These are phyloP conservation scores for Leptinotarsa haldemani DNA, from an alignment of 2,888 invertebrate genomes.

Conservation along the genomic window DNA sequence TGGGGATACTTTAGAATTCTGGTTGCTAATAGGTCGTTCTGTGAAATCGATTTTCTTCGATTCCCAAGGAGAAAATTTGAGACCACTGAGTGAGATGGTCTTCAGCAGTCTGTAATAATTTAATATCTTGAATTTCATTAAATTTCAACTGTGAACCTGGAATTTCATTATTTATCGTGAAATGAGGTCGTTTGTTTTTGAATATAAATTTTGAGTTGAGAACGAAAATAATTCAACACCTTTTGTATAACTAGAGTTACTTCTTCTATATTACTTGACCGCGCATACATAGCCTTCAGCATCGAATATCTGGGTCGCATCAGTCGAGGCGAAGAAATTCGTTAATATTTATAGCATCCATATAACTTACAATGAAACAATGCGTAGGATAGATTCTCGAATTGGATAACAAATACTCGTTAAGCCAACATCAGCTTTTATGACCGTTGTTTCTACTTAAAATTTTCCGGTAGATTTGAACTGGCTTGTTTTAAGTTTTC, in stretches of 20 bases:
- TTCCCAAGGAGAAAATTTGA: no score
- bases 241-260: background rate
- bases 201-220: no score
- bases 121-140: no score
- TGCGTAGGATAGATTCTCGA: constrained; percentile 50
- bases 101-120: no score
- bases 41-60: no score
- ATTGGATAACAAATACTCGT: constrained; percentile 46
- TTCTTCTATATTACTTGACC: constrained; percentile 2
- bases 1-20: no score
- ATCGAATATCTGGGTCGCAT: constrained; percentile 34
- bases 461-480: constrained; percentile 51
- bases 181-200: no score
- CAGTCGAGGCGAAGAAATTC: constrained; percentile 36
- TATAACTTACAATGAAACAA: constrained; percentile 47
- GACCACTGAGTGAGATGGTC: no score
- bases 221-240: no score
- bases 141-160: no score
- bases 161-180: no score
- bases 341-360: constrained; percentile 46
- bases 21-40: no score
- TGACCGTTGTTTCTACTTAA: constrained; percentile 42
- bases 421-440: constrained; percentile 27
- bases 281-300: constrained; percentile 29
- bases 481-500: constrained; percentile 47